These are phyloP conservation scores for Typhlichthys eigenmanni DNA, from an alignment of 2,797 vertebrate genomes.

Conservation along the genomic window DNA sequence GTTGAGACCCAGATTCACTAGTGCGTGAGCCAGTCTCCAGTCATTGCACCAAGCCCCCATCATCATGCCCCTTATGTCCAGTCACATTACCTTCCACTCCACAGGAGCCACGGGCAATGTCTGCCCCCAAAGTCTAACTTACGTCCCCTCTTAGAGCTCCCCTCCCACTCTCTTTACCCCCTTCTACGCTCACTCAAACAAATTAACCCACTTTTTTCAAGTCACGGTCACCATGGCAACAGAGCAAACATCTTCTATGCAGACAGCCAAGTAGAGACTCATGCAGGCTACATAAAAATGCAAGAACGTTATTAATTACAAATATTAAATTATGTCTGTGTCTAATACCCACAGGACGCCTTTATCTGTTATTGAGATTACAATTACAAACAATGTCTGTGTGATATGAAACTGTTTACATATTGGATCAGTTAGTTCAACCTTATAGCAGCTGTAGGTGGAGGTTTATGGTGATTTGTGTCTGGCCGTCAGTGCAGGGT, in stretches of 20 bases:
- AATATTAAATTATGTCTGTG: no score
- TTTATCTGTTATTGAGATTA: not conserved
- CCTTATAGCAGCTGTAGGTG: no score
- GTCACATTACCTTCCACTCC: slow-evolving; percentile 79
- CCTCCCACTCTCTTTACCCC: slow-evolving; percentile 19
- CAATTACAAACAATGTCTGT: not conserved
- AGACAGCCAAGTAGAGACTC: not conserved
- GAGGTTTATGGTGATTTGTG: no score
- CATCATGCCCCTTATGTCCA: slow-evolving; percentile 62
- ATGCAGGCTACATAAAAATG: no score
- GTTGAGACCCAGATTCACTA: slow-evolving; percentile 24
- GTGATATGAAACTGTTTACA: slow-evolving; percentile 2
- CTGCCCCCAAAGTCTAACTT: slow-evolving; percentile 45
- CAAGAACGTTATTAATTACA: no score
- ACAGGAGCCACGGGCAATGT: slow-evolving; percentile 62
- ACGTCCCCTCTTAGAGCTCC: slow-evolving; percentile 18
- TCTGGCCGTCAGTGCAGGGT: slow-evolving; percentile 8
- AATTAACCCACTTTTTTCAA: slow-evolving; percentile 68
- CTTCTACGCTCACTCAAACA: slow-evolving; percentile 16
- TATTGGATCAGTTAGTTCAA: no score
- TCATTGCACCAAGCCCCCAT: slow-evolving; percentile 57
- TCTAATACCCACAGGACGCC: no score
- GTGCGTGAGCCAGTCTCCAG: slow-evolving; percentile 32
- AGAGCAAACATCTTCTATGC: slow-evolving; percentile 34
- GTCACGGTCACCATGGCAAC: slow-evolving; percentile 54